phyloP scores from a whole-genome alignment of 2,888 invertebrate species.

The Drosophila mulleri region DNA sequence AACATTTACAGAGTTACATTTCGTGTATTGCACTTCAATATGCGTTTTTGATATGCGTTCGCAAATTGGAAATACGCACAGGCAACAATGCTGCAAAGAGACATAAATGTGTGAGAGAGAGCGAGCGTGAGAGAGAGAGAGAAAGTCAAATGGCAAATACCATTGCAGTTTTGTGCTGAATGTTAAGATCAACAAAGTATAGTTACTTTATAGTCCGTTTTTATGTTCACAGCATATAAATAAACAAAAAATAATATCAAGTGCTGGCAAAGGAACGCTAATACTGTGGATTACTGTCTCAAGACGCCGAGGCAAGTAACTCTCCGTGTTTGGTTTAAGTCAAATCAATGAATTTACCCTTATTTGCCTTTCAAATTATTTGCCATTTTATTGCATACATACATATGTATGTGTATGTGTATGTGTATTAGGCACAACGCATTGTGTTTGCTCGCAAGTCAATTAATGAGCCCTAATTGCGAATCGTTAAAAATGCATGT shows the following conservation, averaged over 20 bases:
- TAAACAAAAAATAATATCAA: neutral
- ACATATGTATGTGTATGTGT: too few species aligned
- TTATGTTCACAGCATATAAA: neutral
- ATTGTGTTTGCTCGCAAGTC: slow-evolving; percentile 31
- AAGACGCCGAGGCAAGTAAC: too few species aligned
- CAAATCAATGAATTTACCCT: neutral
- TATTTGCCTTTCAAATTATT: neutral
- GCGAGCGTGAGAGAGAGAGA: neutral
- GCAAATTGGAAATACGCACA: slow-evolving; percentile 51
- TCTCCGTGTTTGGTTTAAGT: too few species aligned
- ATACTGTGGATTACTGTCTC: too few species aligned
- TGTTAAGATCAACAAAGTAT: slow-evolving; percentile 11
- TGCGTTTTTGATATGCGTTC: slow-evolving; percentile 53
- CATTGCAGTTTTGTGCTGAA: neutral
- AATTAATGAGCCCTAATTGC: slow-evolving; percentile 40
- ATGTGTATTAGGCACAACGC: slow-evolving; percentile 15
- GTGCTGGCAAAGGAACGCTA: neutral
- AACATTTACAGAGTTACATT: slow-evolving; percentile 73
- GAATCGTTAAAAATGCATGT: slow-evolving; percentile 34
- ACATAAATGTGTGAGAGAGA: neutral
- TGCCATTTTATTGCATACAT: too few species aligned
- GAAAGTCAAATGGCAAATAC: neutral
- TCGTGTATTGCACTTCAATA: slow-evolving; percentile 71
- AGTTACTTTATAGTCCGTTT: slow-evolving; percentile 16
- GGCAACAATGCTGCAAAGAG: slow-evolving; percentile 35